A percentile compares a stretch with the other conserved stretches of the same genome.
phyloP scores from a whole-genome alignment of 2,113 vertebrate genomes.

The Neomonachus schauinslandi region DNA sequence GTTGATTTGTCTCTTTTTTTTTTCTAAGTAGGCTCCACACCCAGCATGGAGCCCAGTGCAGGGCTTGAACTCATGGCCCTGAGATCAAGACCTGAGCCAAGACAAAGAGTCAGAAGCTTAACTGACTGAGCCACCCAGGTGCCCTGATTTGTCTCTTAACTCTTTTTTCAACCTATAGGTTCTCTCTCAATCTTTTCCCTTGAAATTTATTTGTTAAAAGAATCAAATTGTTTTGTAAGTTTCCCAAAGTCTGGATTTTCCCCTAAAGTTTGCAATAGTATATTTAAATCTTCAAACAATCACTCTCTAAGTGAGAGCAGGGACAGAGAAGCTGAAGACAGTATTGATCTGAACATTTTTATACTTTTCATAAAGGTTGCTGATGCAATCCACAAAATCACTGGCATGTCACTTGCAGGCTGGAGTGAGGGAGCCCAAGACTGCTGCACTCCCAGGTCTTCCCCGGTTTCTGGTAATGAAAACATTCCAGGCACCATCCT shows the following conservation, averaged over 20 bases:
- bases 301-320: not conserved
- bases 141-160: not conserved
- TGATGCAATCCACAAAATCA: not conserved
- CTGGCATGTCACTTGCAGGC: not conserved
- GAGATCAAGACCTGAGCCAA: not conserved
- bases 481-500: not conserved
- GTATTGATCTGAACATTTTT: not conserved
- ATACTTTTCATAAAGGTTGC: not conserved
- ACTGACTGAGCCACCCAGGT: not conserved
- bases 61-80: not conserved
- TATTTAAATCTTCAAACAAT: not conserved
- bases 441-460: not conserved
- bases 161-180: conserved; percentile 21
- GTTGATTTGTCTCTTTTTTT: not conserved
- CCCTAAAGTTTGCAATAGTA: not conserved
- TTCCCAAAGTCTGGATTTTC: conserved; percentile 24
- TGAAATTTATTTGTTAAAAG: not conserved
- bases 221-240: not conserved
- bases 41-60: not conserved
- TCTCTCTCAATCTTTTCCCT: not conserved
- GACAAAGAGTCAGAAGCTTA: not conserved
- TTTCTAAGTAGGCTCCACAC: not conserved
- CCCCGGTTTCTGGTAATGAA: not conserved
- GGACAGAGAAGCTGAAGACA: not conserved
- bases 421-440: not conserved